These are phyloP conservation scores for Pyralis farinalis DNA, from an alignment of 2,888 invertebrate species.

Conservation along the genomic window DNA sequence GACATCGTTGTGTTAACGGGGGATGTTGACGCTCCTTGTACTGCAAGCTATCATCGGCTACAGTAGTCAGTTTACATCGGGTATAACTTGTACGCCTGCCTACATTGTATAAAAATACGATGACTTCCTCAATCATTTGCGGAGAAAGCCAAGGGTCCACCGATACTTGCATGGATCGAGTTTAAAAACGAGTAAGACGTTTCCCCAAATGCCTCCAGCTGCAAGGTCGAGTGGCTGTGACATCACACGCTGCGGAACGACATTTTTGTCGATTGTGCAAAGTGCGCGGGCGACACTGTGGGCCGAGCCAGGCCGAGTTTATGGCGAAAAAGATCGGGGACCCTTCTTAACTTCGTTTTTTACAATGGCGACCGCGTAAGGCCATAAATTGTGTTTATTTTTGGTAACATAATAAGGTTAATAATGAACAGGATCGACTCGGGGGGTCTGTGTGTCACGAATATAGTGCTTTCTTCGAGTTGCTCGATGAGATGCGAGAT, in stretches of 20 bases:
- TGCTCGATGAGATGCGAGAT: too few species aligned
- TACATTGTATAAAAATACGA: too few species aligned
- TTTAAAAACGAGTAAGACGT: constrained; percentile 15
- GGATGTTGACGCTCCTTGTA: too few species aligned
- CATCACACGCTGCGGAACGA: constrained; percentile 14
- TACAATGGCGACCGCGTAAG: constrained; percentile 4
- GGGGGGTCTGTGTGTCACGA: constrained; percentile 1
- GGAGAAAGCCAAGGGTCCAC: constrained; percentile 4
- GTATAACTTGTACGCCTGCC: too few species aligned
- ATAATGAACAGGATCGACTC: constrained; percentile 4
- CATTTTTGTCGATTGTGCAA: constrained; percentile 27
- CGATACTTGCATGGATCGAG: neutral
- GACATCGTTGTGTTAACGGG: too few species aligned
- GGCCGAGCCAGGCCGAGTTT: constrained; percentile 15
- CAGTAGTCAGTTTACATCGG: too few species aligned
- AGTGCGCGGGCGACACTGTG: constrained; percentile 23
- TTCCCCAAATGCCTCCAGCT: constrained; percentile 9
- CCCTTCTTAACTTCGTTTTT: constrained; percentile 6
- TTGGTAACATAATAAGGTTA: constrained; percentile 3
- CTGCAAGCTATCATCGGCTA: too few species aligned
- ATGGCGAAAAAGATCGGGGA: constrained; percentile 15
- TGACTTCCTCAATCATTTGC: too few species aligned
- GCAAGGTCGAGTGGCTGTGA: constrained; percentile 18
- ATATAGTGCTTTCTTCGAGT: too few species aligned
- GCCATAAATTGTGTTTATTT: constrained; percentile 9